phyloP scores from a whole-genome alignment of 2,888 invertebrate genomes.

The Sphinx pinastri region DNA sequence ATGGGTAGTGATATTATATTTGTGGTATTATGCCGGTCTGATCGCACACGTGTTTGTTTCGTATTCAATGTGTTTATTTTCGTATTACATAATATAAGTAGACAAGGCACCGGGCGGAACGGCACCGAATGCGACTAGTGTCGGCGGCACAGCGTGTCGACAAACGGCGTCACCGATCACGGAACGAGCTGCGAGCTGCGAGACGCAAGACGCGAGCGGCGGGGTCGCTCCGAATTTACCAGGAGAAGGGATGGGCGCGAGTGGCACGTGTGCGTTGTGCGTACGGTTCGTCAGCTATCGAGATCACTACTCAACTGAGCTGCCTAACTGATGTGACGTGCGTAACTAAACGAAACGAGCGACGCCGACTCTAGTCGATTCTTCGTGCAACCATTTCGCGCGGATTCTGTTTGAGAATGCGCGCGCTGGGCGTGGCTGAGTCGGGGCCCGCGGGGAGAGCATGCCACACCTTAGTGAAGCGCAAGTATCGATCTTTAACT shows the following conservation, averaged over 20 bases:
- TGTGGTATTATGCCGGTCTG: conserved; percentile 41
- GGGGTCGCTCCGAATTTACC: conserved; percentile 51
- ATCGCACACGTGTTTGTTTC: conserved; percentile 70
- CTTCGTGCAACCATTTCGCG: conserved; percentile 71
- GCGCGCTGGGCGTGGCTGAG: conserved; percentile 76
- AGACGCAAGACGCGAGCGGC: conserved; percentile 46
- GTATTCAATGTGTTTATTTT: conserved; percentile 63
- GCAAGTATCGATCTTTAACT: conserved; percentile 59
- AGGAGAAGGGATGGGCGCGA: conserved; percentile 61
- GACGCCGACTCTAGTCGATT: conserved; percentile 54
- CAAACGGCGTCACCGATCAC: conserved; percentile 43
- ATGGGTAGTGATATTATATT: conserved; percentile 7
- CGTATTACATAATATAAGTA: conserved; percentile 68
- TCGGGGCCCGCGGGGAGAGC: conserved; percentile 72
- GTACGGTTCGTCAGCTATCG: conserved; percentile 67
- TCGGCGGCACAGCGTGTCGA: conserved; percentile 35
- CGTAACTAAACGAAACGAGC: conserved; percentile 56
- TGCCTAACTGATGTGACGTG: conserved; percentile 60
- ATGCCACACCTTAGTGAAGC: conserved; percentile 61
- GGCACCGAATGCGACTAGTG: conserved; percentile 43
- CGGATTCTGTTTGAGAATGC: conserved; percentile 75
- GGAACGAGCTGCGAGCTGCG: conserved; percentile 20
- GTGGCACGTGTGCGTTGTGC: conserved; percentile 72
- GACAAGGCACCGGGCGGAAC: conserved; percentile 43
- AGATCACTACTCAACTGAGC: conserved; percentile 73